Evolutionary conservation across 2,888 invertebrate species (phyloP), one percentile per base, ranked within the genome.

Genomic region (Muschampia plurimacula): DNA sequence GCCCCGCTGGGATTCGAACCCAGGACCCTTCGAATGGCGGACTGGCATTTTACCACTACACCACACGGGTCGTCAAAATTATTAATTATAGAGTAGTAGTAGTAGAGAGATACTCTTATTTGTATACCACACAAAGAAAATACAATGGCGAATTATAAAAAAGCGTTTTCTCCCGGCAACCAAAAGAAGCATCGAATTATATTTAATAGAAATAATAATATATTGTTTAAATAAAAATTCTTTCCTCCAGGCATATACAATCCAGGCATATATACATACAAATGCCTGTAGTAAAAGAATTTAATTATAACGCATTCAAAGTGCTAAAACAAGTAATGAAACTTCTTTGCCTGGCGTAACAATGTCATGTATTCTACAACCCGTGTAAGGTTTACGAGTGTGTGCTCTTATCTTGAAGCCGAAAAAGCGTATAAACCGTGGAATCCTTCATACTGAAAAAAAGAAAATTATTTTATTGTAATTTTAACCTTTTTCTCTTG

Each of bases 241-340:
- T 7, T 55, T 15, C 55, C 55, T 22, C n/a, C 55, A 7, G 4
- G 39, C 9, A 10, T 59, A 46, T 10, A 39, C 2, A 44, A 22
- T 22, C 22, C 0, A 22, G 22, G 22, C 22, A 22, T 22, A 22
- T 22, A 22, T 22, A 22, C 22, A 22, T 22, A 22, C 6, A 28
- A 70, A 32, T 52, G 32, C 36, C 28, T 28, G 22, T 28, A 57
- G n/a, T 44, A 63, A 75, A 78, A 71, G 74, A 77, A 77, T 78
- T 74, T 49, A 77, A 77, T 77, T 75, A 76, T 57, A 66, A 55
- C 36, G 72, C 57, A 60, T 74, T 65, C 64, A 73, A 57, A 41
- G n/a, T 52, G 49, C 46, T 36, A 46, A 68, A 55, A 49, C 39
- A 64, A 74, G 74, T 77, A 80, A 80, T 81, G 79, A 81, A 81